Base-by-base conservation (phyloP, 2,888 invertebrate species). In the Lamellibrachia satsuma region DNA sequence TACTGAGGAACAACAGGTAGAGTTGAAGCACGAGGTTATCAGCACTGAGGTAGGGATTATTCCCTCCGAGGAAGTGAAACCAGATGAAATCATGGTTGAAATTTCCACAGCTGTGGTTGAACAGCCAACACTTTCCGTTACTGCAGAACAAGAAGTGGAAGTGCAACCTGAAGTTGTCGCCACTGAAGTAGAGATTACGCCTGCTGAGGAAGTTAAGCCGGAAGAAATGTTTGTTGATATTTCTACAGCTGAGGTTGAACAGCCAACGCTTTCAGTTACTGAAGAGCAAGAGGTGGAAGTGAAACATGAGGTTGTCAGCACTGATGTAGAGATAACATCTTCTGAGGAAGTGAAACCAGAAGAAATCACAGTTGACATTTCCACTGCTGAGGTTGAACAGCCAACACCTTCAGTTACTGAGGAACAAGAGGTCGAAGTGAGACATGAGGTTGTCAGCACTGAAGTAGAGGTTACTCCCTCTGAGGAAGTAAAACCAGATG, bases 31-130 rank as follows among this genome's bases (percentile, higher is more conserved):
- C 51, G 93, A 93, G 91, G 51, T 52, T 4, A 15, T 60, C 60
- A 60, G 11, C 60, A 60, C 60, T 15, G 60, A 8, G 55, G 9
- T 55, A 52, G 93, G 93, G 92, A 91, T 93, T 1, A 90, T 91
- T 51, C 8, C 52, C 22, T 92, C 92, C 39, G 93, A 92, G 57
- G 92, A 93, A 93, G 55, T 92, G n/a, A 27, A 92, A 22, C 92
- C 93, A 55, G 52, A 92, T 90, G 93, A 93, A 57, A 92, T 94
- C 39, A 51, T 55, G 51, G 22, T 91, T 52, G 92, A 94, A 39
- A 93, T 92, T 9, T 60, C 92, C 15, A 93, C 93, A 51, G 94
- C 93, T 27, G 93, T 92, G 11, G 75, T 92, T 91, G 75, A 91
- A 52, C 22, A 15, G 7, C n/a, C 52, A 27, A 27, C 92, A 92